These are phyloP conservation scores for Herpetotheres cachinnans DNA, from an alignment of 2,113 vertebrate genomes.

Conservation along the genomic window DNA sequence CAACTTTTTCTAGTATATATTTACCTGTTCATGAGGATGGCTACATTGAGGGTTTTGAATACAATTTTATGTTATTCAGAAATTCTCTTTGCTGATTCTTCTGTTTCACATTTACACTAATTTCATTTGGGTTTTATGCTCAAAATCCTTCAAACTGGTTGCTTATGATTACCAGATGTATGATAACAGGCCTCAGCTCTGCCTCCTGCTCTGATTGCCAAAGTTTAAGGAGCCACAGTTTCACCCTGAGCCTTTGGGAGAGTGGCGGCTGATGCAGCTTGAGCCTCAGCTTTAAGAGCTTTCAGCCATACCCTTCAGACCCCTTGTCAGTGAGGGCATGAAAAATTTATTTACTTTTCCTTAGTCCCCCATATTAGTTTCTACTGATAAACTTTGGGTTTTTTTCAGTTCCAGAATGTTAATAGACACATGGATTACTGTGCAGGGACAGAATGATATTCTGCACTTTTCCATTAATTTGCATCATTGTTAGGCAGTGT, in stretches of 20 bases:
- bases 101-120: background rate
- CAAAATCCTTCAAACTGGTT: background rate
- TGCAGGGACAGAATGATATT: background rate
- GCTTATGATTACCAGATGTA: background rate
- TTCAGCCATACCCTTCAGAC: background rate
- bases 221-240: background rate
- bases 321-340: background rate
- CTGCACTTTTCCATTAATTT: background rate
- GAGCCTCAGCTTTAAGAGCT: background rate
- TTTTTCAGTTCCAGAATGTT: background rate
- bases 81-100: background rate
- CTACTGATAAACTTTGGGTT: background rate
- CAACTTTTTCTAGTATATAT: background rate
- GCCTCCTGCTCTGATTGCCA: background rate
- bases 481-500: background rate
- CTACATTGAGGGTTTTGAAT: background rate
- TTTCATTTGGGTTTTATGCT: background rate
- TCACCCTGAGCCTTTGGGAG: background rate
- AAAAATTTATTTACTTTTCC: background rate
- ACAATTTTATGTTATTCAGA: accelerated
- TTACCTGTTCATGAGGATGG: background rate
- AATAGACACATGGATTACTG: accelerated
- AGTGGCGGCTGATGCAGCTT: background rate
- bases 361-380: background rate
- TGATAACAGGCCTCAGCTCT: accelerated